These are phyloP conservation scores for Conopomorpha cramerella DNA, from an alignment of 1,140 invertebrate genomes.

Conservation along the genomic window DNA sequence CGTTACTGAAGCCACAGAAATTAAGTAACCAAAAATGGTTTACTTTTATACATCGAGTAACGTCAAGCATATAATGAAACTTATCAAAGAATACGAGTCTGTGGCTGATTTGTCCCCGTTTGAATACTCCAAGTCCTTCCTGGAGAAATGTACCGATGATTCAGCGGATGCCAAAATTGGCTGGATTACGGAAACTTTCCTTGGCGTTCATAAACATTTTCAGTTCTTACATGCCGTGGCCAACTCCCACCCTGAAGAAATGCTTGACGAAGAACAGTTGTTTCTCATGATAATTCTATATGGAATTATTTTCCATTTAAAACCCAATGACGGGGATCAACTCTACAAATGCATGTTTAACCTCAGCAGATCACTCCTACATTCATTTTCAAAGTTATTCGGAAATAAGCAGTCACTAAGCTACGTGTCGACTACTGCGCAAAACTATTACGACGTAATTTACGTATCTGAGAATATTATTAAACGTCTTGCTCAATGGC, in stretches of 20 bases:
- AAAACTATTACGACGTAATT: slow-evolving; percentile 41
- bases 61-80: slow-evolving; percentile 31
- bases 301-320: slow-evolving; percentile 29
- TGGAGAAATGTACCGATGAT: slow-evolving; percentile 28
- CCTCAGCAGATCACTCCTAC: slow-evolving; percentile 31
- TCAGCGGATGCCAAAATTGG: slow-evolving; percentile 30
- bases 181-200: slow-evolving; percentile 39
- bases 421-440: slow-evolving; percentile 29
- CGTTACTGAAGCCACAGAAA: slow-evolving; percentile 10
- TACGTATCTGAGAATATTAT: slow-evolving; percentile 55
- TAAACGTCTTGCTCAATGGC: slow-evolving; percentile 39
- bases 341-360: slow-evolving; percentile 42
- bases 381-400: slow-evolving; percentile 35
- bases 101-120: slow-evolving; percentile 22
- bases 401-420: slow-evolving; percentile 29
- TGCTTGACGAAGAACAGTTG: slow-evolving; percentile 30
- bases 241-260: slow-evolving; percentile 19
- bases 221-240: slow-evolving; percentile 22
- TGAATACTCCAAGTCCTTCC: slow-evolving; percentile 39
- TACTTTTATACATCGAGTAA: slow-evolving; percentile 40
- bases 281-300: slow-evolving; percentile 34
- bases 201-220: slow-evolving; percentile 31
- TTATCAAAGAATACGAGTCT: slow-evolving; percentile 23
- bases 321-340: slow-evolving; percentile 18
- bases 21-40: slow-evolving; percentile 26